Conservation (phyloP, 2,888 invertebrate species). For the Oxycera nigricornis region DNA sequence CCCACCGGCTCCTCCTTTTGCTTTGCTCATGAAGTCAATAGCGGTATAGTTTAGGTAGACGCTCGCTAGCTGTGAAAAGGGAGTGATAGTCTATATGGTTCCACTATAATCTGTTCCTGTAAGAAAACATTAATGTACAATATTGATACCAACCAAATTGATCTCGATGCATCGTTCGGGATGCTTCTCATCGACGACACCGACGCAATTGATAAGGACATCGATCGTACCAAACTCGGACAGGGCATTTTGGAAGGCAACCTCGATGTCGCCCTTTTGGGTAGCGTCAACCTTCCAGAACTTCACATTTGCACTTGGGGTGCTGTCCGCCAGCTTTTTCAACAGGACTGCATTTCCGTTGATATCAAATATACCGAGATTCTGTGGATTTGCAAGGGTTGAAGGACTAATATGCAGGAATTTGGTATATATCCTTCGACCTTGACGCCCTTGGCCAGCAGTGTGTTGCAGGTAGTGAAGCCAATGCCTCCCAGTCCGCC, state of each 20-base stretch:
- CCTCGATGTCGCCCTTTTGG: conserved; percentile 53
- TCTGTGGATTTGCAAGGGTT: conserved; percentile 51
- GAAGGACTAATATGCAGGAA: neutral
- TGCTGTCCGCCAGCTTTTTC: conserved; percentile 54
- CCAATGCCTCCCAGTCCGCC: conserved; percentile 55
- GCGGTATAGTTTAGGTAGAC: conserved; percentile 55
- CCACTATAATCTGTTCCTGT: neutral
- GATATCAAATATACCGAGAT: conserved; percentile 55
- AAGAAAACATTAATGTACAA: neutral
- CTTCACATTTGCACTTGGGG: conserved; percentile 51
- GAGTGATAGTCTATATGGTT: too few species aligned
- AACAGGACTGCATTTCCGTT: conserved; percentile 58
- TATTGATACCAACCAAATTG: conserved; percentile 54
- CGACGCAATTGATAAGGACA: conserved; percentile 57
- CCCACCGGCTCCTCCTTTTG: conserved; percentile 57
- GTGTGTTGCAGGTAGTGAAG: conserved; percentile 54
- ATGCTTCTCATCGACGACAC: conserved; percentile 57
- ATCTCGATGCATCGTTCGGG: conserved; percentile 56
- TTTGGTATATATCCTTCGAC: conserved; percentile 48
- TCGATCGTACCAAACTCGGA: conserved; percentile 55
- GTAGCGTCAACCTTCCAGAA: conserved; percentile 56
- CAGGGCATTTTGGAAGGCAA: conserved; percentile 53
- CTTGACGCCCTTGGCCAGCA: conserved; percentile 53
- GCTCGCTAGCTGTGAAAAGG: conserved; percentile 52
- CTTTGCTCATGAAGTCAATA: conserved; percentile 57